Evolutionary conservation across 2,888 invertebrate species (phyloP).

Genomic region (Melanotus villosus): DNA sequence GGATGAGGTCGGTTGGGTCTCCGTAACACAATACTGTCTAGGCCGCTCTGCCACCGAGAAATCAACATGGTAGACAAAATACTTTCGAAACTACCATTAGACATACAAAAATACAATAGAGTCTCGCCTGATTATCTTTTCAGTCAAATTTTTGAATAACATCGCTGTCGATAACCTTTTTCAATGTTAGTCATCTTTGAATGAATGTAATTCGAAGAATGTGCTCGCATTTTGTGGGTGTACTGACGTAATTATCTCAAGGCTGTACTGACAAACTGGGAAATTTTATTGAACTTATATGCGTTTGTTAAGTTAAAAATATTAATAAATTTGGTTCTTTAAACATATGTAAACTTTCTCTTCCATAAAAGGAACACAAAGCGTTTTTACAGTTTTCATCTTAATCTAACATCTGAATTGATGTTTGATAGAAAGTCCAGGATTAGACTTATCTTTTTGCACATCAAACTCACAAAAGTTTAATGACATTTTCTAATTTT

Average conservation of each 20-base stretch:
- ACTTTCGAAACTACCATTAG: constrained; percentile 4
- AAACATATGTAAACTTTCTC: too few relatives aligned
- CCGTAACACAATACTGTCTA: constrained; percentile 31
- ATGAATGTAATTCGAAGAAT: constrained; percentile 1
- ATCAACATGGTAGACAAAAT: constrained; percentile 8
- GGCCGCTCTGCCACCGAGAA: constrained; percentile 4
- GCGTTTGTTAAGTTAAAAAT: too few relatives aligned
- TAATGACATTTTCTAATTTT: too few relatives aligned
- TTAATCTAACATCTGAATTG: too few relatives aligned
- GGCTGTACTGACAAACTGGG: constrained; percentile 1
- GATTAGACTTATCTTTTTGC: too few relatives aligned
- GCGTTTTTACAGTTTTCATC: too few relatives aligned
- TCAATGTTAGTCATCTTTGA: constrained; percentile 5
- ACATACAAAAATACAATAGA: neutral
- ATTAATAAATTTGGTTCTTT: too few relatives aligned
- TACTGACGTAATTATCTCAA: constrained; percentile 9
- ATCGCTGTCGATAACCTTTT: constrained; percentile 8
- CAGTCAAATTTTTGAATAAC: neutral
- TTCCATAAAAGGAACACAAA: too few relatives aligned
- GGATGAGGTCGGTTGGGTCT: constrained; percentile 29
- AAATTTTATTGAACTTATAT: too few relatives aligned
- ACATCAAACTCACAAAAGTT: too few relatives aligned
- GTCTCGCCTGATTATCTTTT: neutral
- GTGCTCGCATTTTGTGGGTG: neutral
- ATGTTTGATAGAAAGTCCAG: too few relatives aligned